Evolutionary conservation across 2,113 vertebrate species (phyloP).

Genomic region (Cairina moschata): DNA sequence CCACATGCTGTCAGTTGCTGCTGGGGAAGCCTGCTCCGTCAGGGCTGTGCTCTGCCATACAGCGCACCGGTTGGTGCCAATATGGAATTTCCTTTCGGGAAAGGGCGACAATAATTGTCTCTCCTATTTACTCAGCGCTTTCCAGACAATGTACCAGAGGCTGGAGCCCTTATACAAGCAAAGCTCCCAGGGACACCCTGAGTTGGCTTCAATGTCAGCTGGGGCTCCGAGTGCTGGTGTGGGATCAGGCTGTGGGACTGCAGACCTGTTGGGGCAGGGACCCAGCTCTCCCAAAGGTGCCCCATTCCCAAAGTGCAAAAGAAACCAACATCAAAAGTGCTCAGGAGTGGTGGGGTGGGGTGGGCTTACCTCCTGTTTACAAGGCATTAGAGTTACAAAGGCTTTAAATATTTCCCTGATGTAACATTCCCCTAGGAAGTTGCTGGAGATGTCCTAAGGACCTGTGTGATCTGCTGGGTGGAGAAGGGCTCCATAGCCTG

Average conservation of each 20-base stretch:
- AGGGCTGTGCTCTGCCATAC: not conserved
- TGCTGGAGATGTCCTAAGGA: not conserved
- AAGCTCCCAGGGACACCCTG: not conserved
- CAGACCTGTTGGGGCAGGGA: not conserved
- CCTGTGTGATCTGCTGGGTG: not conserved
- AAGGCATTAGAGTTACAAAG: not conserved
- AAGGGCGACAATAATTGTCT: constrained; percentile 1
- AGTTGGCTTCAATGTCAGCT: not conserved
- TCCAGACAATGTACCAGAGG: not conserved
- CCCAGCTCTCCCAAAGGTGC: not conserved
- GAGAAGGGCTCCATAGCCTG: not conserved
- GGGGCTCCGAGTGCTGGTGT: fast-evolving
- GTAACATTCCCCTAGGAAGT: not conserved
- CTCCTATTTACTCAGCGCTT: not conserved
- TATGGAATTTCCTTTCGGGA: constrained; percentile 27
- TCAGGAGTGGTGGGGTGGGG: not conserved
- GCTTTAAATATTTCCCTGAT: not conserved
- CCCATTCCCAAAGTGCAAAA: not conserved
- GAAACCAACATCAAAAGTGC: not conserved
- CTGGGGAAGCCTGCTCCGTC: not conserved
- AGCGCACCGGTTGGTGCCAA: not conserved
- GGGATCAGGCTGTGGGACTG: not conserved
- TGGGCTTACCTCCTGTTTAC: constrained; percentile 1
- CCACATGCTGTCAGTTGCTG: not conserved
- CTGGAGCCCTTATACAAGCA: not conserved